phyloP scores from a whole-genome alignment of 2,888 invertebrate species.

The Cyaniris semiargus region DNA sequence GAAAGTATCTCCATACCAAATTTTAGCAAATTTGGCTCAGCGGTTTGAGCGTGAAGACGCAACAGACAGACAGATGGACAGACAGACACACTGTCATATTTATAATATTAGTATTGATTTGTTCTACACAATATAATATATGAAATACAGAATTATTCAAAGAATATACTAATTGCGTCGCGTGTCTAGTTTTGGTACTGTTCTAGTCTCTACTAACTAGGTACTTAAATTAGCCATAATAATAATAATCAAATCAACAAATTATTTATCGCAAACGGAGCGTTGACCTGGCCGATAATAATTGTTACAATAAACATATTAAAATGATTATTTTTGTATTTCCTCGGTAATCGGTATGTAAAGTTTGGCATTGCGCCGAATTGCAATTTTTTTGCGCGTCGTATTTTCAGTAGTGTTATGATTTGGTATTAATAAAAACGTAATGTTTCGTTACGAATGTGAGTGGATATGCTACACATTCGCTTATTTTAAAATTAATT shows the following conservation, averaged over 20 bases:
- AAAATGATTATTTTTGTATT: conserved; percentile 18
- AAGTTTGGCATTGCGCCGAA: conserved; percentile 11
- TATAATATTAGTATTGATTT: too few species aligned
- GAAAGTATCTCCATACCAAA: too few species aligned
- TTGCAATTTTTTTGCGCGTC: conserved; percentile 19
- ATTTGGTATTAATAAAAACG: background rate
- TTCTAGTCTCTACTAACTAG: background rate
- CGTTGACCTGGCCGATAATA: background rate
- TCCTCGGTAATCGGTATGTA: background rate
- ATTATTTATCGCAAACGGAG: conserved; percentile 7
- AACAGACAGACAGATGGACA: too few species aligned
- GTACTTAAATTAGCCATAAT: background rate
- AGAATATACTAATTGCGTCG: too few species aligned
- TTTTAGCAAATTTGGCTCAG: too few species aligned
- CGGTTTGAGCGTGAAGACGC: too few species aligned
- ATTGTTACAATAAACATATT: background rate
- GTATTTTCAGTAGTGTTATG: background rate
- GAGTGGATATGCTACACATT: background rate
- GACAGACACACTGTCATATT: too few species aligned
- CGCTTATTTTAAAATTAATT: too few species aligned
- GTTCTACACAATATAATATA: too few species aligned
- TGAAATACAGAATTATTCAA: too few species aligned
- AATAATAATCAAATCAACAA: conserved; percentile 1
- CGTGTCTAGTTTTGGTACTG: too few species aligned
- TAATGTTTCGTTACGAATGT: background rate